Percentiles rank a stretch among this genome's conserved stretches.
Conservation (phyloP, 2,113 vertebrate genomes). For the Pelecanoides urinatrix region DNA sequence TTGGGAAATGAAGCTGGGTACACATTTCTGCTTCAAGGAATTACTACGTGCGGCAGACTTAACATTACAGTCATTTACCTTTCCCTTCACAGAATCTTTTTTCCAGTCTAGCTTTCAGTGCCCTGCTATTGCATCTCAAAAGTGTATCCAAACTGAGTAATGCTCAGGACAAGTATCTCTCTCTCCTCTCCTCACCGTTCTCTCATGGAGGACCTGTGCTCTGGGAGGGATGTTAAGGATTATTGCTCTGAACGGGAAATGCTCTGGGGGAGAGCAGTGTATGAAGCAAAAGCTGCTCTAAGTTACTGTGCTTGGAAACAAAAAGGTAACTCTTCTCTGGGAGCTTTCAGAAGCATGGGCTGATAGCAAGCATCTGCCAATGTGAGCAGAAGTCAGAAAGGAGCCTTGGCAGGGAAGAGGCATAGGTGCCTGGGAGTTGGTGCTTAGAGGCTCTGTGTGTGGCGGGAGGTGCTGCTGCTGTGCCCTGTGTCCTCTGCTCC, state of each 20-base stretch:
- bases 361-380: background rate
- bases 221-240: background rate
- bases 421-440: background rate
- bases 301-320: background rate
- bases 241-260: background rate
- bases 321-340: background rate
- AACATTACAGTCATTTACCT: background rate
- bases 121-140: background rate
- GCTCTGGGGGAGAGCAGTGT: background rate
- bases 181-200: background rate
- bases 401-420: background rate
- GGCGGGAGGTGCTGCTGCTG: background rate
- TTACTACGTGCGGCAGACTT: background rate
- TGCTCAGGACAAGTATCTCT: background rate
- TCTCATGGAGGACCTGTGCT: background rate
- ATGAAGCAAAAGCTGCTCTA: background rate
- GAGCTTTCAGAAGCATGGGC: background rate
- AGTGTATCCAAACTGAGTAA: background rate
- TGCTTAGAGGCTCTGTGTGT: background rate
- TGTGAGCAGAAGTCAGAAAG: background rate
- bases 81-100: background rate
- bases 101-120: background rate
- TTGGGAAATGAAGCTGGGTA: background rate
- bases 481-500: background rate
- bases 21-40: background rate